Conservation (phyloP, 1,140 invertebrate species). For the Pogonognathellus flavescens region DNA sequence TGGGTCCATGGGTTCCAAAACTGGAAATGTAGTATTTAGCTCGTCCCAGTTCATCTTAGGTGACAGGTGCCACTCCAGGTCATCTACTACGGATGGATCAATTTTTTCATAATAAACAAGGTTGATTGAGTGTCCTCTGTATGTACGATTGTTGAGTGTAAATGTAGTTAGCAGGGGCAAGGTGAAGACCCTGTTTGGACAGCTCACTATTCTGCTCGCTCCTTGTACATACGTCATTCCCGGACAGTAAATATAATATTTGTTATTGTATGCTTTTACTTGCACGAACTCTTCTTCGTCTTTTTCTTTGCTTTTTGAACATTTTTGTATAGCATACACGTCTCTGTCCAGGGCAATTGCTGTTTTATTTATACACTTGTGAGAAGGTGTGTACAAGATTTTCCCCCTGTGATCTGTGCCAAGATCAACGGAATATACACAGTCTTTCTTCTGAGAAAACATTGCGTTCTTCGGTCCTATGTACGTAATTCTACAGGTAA, state of each 20-base stretch:
- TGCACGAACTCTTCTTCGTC: constrained; percentile 19
- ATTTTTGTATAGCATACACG: not conserved
- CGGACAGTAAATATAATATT: constrained; percentile 14
- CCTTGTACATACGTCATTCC: not conserved
- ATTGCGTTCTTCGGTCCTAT: constrained; percentile 41
- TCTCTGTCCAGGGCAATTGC: not conserved
- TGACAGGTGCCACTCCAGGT: constrained; percentile 38
- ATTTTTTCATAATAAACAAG: constrained; percentile 28
- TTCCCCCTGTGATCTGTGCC: not conserved
- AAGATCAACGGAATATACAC: constrained; percentile 24
- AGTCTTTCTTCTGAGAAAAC: constrained; percentile 34
- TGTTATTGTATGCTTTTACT: constrained; percentile 37
- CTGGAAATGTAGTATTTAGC: too few species aligned
- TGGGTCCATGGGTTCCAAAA: too few species aligned
- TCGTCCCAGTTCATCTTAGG: not conserved
- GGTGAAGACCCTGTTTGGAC: not conserved
- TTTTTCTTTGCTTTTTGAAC: not conserved
- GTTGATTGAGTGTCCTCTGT: not conserved
- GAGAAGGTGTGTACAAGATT: not conserved
- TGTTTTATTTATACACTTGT: not conserved
- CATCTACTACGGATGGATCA: constrained; percentile 42
- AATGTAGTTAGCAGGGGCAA: not conserved
- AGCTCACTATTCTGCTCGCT: not conserved
- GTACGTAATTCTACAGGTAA: constrained; percentile 36
- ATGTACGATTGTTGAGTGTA: not conserved